Base-by-base conservation (phyloP, 23 tunicate species). In the Trididemnum clinides region DNA sequence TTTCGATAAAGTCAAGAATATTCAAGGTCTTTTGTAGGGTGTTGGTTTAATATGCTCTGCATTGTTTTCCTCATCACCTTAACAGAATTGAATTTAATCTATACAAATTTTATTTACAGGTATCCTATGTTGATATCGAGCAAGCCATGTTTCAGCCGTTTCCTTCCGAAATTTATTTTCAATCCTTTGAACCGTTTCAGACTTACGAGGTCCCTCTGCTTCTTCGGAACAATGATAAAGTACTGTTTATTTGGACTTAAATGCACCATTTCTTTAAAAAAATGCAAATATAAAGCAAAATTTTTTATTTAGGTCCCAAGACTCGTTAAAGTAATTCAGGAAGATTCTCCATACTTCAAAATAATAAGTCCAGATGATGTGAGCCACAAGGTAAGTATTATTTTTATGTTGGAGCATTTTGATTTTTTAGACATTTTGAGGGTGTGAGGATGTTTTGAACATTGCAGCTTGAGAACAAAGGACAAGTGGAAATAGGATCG, bases 101-200 rank as follows among this genome's bases (percentile, higher is more conserved):
- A 10, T 10, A 44, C 54, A 15, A 7, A 4, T 12, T 59, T 59
- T 4, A 22, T 51, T 12, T 72, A 2, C 85, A 94, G 98, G 90
- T 94, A 28, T 94, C 98, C 20, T 85, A 64, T 81, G 99, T 96
- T 50, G 96, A 96, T 49, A 74, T 96, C 33, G 99, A 96, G 49
- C 94, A 96, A 73, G 99, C 99, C 5, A 91, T 96, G 90, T 96
- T 96, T 81, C 99, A 96, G 80, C 96, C 99, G 22, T 96, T 96
- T 91, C 99, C 99, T 33, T 96, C 99, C 0, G 99, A 96, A 84
- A 91, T 96, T 26, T 85, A 64, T 64, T 96, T 91, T 63, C 99
- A 96, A 58, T 93, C 85, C 44, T 96, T 96, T 81, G 90, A 87
- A 79, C 96, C 99, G 12, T 90, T 87, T 39, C 78, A 80, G 44